phyloP scores from a whole-genome alignment of 2,888 invertebrate genomes.

The Volucella inflata region DNA sequence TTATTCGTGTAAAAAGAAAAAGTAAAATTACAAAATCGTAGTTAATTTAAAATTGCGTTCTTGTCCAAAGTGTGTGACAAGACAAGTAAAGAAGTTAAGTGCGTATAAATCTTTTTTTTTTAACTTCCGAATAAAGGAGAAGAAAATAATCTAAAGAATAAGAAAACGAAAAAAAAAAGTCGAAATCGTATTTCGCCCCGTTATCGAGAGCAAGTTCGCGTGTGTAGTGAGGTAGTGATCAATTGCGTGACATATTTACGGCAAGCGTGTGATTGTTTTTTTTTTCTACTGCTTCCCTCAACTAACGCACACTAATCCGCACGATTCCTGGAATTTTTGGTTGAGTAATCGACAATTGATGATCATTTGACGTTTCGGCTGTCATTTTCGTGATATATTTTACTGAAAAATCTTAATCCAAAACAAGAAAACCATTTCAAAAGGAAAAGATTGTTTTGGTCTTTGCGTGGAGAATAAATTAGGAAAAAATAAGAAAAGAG shows the following conservation, averaged over 20 bases:
- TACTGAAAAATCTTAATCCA: slow-evolving; percentile 3
- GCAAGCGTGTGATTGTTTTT: slow-evolving; percentile 9
- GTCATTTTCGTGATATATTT: no score
- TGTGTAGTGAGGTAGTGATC: slow-evolving; percentile 51
- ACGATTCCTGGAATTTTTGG: slow-evolving; percentile 25
- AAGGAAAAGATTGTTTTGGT: neutral
- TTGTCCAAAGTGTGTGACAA: neutral
- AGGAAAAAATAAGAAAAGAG: slow-evolving; percentile 17
- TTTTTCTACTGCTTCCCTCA: neutral
- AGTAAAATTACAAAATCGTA: neutral
- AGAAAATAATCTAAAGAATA: neutral
- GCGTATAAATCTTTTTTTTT: slow-evolving; percentile 29
- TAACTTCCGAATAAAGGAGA: no score
- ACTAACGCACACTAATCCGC: neutral
- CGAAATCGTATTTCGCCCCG: slow-evolving; percentile 18
- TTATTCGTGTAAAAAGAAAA: slow-evolving; percentile 23
- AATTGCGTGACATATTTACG: slow-evolving; percentile 64
- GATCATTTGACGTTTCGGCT: no score
- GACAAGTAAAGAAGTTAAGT: slow-evolving; percentile 15
- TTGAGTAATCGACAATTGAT: neutral
- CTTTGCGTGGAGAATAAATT: slow-evolving; percentile 1
- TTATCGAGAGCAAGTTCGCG: slow-evolving; percentile 47
- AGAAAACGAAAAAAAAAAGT: neutral
- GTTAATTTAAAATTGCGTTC: slow-evolving; percentile 26
- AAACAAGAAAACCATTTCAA: slow-evolving; percentile 1